These are phyloP conservation scores for Andricus curvator DNA, from an alignment of 2,888 invertebrate species.

Conservation along the genomic window DNA sequence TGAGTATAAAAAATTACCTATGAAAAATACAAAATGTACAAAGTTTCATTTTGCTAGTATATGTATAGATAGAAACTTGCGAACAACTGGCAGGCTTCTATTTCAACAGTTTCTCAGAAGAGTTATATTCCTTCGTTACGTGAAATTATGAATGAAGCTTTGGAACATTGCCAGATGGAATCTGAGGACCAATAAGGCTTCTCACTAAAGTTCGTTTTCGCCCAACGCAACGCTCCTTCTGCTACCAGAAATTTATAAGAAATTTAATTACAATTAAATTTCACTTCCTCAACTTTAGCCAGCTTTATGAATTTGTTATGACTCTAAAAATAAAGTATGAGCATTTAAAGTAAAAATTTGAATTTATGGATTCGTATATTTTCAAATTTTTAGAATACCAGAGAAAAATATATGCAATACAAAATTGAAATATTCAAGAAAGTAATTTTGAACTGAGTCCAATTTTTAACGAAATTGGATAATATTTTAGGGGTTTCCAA, in stretches of 20 bases:
- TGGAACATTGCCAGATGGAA: background rate
- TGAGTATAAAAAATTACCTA: no score
- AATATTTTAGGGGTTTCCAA: no score
- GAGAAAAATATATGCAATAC: no score
- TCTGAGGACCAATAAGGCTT: background rate
- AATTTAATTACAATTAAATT: slow-evolving; percentile 3
- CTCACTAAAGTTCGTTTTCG: background rate
- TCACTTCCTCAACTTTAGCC: background rate
- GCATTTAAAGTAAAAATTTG: background rate
- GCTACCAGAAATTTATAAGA: background rate
- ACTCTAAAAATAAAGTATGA: background rate
- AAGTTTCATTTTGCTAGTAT: background rate
- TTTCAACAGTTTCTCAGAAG: background rate
- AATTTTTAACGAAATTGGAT: no score
- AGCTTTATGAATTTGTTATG: background rate
- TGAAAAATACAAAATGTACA: background rate
- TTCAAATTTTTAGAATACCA: no score
- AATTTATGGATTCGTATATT: background rate
- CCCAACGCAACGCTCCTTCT: background rate
- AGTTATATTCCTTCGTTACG: background rate
- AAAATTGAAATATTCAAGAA: no score
- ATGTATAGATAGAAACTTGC: background rate
- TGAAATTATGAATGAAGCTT: background rate
- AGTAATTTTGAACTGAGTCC: no score
- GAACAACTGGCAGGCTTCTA: background rate